Base-by-base conservation (phyloP, 2,113 vertebrate genomes). In the Myodes glareolus region DNA sequence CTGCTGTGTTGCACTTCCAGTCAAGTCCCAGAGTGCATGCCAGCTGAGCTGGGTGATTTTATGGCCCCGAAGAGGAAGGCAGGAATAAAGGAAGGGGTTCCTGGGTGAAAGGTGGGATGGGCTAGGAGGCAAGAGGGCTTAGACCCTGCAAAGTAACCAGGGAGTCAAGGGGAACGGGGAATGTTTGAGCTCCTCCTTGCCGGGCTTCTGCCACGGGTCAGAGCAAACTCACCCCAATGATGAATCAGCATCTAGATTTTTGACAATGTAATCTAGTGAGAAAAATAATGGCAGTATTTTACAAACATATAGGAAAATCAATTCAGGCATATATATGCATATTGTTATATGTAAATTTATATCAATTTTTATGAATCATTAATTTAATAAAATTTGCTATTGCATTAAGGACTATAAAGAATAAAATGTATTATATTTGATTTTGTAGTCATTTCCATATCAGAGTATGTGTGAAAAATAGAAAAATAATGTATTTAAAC, bases 301-400 rank as follows among this genome's bases (percentile, higher is more conserved):
- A 61, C 93, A 96, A 96, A 95, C 94, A 65, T 80, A 96, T 33
- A 72, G 92, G 27, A 91, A 58, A 95, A 97, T 94, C 91, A 90
- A 95, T 78, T 92, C 73, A 95, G 68, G 2, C 55, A 89, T 17
- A 94, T 21, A 3, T 73, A 93, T 1, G 95, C 0, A 6, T 16
- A 50, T 6, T 47, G 12, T 21, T 67, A 65, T 78, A 94, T 85
- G 42, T 94, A 95, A 95, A 93, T 58, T 58, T 58, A 21, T 1
- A 29, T 17, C 65, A 97, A n/a, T 91, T 80, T 76, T 97, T 95
- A 96, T 92, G 68, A 98, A 70, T 94, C 63, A 42, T 85, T 97
- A 96, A 96, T 97, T 97, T 70, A 95, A 33, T 67, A 96, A 96
- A 82, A 97, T 92, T 90, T 95, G 73, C 76, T 63, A 72, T 29